Base-by-base conservation (phyloP, 2,113 vertebrate species). In the Taurulus bubalis region DNA sequence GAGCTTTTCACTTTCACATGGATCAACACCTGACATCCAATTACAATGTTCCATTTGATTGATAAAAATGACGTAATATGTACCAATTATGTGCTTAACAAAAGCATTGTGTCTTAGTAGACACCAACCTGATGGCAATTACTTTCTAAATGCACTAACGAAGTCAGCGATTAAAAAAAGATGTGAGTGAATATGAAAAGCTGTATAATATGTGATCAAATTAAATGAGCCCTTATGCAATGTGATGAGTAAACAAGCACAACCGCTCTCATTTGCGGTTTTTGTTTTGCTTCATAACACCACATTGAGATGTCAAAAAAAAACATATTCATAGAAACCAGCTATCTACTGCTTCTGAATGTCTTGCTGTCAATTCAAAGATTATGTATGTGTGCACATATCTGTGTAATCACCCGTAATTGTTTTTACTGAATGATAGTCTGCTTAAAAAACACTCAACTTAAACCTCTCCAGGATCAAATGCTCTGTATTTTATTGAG, bases 231-330 rank as follows among this genome's bases (percentile, higher is more conserved):
- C 18, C 71, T 82, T 75, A 71, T 18, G 71, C 62, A 73, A 67
- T 49, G 49, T 34, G 59, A 53, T 28, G 32, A 71, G 74, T 63
- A 60, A 79, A 82, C 67, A 78, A 65, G 42, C 64, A 18, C 18
- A 24, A 18, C 16, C 0, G 20, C 56, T 58, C 16, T 42, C 20
- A 59, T 87, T 77, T 78, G 8, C 28, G 71, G 58, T 60, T 80
- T 72, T 64, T 70, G 30, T 66, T 64, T 72, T 58, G 51, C 64
- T 59, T 82, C 34, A 70, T 22, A 45, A 73, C 36, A 8, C 6
- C 15, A 47, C 45, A 85, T 85, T 70, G 77, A 81, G 76, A 67
- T 56, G 75, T 85, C 88, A 75, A 83, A 84, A 51, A 59, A 58
- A 78, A 66, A 59, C 65, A 38, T 0, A 28, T 4, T 45, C n/a